Evolutionary conservation across 2,888 invertebrate species (phyloP).

Genomic region (Torymus tubicola): DNA sequence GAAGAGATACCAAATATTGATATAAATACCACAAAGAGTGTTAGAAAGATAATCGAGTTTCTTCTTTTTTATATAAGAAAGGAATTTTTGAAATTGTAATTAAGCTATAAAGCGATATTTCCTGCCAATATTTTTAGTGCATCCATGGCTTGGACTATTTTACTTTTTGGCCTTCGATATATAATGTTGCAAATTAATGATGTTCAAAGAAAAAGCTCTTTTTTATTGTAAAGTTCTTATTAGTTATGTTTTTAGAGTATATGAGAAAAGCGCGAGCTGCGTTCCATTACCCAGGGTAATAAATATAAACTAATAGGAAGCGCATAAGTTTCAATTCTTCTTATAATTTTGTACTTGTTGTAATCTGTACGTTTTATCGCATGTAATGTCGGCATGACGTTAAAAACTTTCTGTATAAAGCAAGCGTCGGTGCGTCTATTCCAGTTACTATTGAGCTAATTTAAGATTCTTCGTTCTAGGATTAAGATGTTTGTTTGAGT

Average conservation of each 20-base stretch:
- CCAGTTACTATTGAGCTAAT: constrained; percentile 17
- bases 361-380: constrained; percentile 29
- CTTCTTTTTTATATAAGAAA: constrained; percentile 3
- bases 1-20: constrained; percentile 38
- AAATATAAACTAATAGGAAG: constrained; percentile 33
- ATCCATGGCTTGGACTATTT: constrained; percentile 11
- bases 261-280: constrained; percentile 18
- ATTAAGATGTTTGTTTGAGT: neutral
- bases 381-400: neutral
- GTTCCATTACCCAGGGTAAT: constrained; percentile 51
- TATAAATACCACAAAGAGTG: constrained; percentile 15
- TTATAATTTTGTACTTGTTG: constrained; percentile 9
- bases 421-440: constrained; percentile 10
- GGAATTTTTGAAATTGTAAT: constrained; percentile 12
- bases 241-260: constrained; percentile 8
- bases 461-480: constrained; percentile 8
- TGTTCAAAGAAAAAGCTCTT: neutral
- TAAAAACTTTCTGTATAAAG: constrained; percentile 37
- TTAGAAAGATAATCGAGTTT: constrained; percentile 8
- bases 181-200: constrained; percentile 9
- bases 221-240: constrained; percentile 12
- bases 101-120: constrained; percentile 18
- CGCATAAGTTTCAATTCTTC: constrained; percentile 2
- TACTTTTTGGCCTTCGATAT: constrained; percentile 1
- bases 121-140: constrained; percentile 35